Evolutionary conservation across 2,113 vertebrate genomes (phyloP).

Genomic region (Zapornia atra): DNA sequence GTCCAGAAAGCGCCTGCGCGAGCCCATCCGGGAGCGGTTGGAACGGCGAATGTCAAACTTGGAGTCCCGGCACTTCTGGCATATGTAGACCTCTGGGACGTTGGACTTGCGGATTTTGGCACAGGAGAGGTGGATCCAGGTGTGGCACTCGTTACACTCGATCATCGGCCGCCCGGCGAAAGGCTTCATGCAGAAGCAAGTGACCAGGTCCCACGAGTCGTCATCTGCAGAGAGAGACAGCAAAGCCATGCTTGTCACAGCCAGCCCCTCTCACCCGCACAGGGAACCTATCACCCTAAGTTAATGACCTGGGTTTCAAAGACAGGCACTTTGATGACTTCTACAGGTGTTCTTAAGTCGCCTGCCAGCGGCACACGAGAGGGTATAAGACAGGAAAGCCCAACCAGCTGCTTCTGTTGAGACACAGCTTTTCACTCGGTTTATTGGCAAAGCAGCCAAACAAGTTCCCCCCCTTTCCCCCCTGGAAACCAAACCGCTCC

Average conservation of each 20-base stretch:
- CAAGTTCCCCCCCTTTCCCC: rapidly evolving
- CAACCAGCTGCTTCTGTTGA: not conserved
- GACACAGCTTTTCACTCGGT: not conserved
- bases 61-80: conserved; percentile 94
- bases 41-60: conserved; percentile 93
- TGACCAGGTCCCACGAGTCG: conserved; percentile 97
- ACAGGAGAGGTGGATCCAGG: conserved; percentile 97
- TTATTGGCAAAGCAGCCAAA: not conserved
- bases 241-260: rapidly evolving
- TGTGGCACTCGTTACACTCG: conserved; percentile 94
- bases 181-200: conserved; percentile 99
- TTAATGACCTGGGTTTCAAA: not conserved
- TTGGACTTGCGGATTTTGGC: conserved; percentile 98
- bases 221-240: conserved; percentile 79
- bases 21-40: conserved; percentile 90
- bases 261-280: rapidly evolving
- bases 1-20: conserved; percentile 91
- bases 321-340: not conserved
- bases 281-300: not conserved
- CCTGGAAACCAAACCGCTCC: not conserved
- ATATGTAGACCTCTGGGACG: conserved; percentile 94
- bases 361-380: not conserved
- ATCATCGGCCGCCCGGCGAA: conserved; percentile 97
- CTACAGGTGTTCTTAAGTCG: not conserved
- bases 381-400: not conserved